phyloP scores from a whole-genome alignment of 2,797 vertebrate species.

The Ctenosaura bakeri region DNA sequence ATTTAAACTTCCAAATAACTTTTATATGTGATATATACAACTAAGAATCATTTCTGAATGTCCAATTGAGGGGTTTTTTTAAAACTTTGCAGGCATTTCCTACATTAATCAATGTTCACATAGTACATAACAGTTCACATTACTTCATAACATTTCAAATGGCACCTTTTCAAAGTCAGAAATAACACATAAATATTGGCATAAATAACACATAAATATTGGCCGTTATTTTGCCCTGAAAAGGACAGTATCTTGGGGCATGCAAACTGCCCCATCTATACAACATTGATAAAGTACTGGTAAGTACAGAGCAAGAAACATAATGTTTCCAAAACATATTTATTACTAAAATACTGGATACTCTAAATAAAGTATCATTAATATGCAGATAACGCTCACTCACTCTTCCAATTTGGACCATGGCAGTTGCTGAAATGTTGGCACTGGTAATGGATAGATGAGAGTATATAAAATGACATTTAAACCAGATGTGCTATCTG shows the following conservation, averaged over 20 bases:
- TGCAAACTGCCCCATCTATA: conserved; percentile 3
- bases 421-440: too few species aligned
- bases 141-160: conserved; percentile 15
- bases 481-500: too few species aligned
- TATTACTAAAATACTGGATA: conserved; percentile 16
- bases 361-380: not conserved
- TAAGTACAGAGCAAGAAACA: not conserved
- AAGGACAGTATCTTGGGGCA: conserved; percentile 7
- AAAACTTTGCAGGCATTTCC: not conserved
- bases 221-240: conserved; percentile 2
- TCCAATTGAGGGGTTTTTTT: not conserved
- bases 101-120: conserved; percentile 21
- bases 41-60: conserved; percentile 37
- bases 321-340: conserved; percentile 27
- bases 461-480: too few species aligned
- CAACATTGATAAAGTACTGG: conserved; percentile 24
- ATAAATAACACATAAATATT: not conserved
- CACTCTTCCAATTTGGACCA: too few species aligned
- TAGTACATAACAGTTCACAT: not conserved
- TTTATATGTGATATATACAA: conserved; percentile 9
- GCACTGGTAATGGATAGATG: too few species aligned
- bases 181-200: conserved; percentile 3
- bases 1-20: too few species aligned
- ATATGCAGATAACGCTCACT: too few species aligned
- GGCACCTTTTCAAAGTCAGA: not conserved